These are phyloP conservation scores for Nomada goodeniana DNA, from an alignment of 2,888 invertebrate species.

Conservation along the genomic window DNA sequence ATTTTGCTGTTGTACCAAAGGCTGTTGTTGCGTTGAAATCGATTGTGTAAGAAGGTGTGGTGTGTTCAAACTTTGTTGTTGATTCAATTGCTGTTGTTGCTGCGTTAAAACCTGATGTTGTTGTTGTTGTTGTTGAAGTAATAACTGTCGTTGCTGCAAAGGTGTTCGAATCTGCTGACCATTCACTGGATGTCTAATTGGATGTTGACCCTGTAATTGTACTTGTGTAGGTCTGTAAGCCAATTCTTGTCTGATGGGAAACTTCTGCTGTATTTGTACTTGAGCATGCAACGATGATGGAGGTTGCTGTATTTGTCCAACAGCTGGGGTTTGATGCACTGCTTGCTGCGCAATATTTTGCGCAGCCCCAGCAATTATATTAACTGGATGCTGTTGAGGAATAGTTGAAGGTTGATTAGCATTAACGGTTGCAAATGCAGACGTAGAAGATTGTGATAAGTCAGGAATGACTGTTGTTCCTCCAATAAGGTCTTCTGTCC, in stretches of 20 bases:
- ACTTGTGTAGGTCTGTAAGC: slow-evolving; percentile 76
- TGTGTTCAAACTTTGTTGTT: slow-evolving; percentile 67
- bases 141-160: slow-evolving; percentile 74
- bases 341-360: slow-evolving; percentile 68
- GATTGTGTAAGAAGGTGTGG: slow-evolving; percentile 65
- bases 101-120: slow-evolving; percentile 70
- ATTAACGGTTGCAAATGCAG: slow-evolving; percentile 81
- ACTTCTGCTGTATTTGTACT: slow-evolving; percentile 82
- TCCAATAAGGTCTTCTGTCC: slow-evolving; percentile 81
- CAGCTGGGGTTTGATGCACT: slow-evolving; percentile 66
- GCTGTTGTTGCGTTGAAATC: slow-evolving; percentile 62
- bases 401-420: slow-evolving; percentile 79
- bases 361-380: slow-evolving; percentile 59
- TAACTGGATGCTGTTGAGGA: slow-evolving; percentile 74
- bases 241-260: slow-evolving; percentile 80
- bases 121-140: slow-evolving; percentile 74
- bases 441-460: slow-evolving; percentile 74
- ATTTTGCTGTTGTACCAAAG: slow-evolving; percentile 67
- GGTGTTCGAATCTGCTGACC: slow-evolving; percentile 80
- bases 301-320: slow-evolving; percentile 68
- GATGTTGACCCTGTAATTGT: slow-evolving; percentile 75
- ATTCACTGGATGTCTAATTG: slow-evolving; percentile 80
- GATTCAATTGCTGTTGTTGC: slow-evolving; percentile 73
- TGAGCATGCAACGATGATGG: slow-evolving; percentile 75
- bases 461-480: slow-evolving; percentile 72